Percentiles rank a stretch among this genome's conserved stretches.
These are phyloP conservation scores for Ophion costatus DNA, from an alignment of 2,888 invertebrate genomes.

Conservation along the genomic window DNA sequence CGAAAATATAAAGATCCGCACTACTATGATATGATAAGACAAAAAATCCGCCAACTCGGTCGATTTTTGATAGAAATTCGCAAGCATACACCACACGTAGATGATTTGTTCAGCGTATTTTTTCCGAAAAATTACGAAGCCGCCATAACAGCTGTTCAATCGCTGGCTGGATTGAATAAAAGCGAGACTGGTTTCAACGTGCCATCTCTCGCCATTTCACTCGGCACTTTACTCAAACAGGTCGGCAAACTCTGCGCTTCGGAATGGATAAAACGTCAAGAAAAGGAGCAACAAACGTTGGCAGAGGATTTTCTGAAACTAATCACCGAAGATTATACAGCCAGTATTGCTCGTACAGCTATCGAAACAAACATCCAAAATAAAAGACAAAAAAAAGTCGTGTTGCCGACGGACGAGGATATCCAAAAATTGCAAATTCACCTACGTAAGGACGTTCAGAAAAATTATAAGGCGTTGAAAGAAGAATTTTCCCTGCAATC, in stretches of 20 bases:
- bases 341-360: conserved; percentile 46
- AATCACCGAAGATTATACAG: conserved; percentile 44
- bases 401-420: conserved; percentile 49
- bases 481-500: conserved; percentile 19
- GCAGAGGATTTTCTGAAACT: conserved; percentile 63
- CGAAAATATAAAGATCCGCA: conserved; percentile 49
- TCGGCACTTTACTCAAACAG: conserved; percentile 61
- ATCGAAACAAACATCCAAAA: conserved; percentile 42
- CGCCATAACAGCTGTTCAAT: conserved; percentile 46
- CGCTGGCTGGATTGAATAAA: conserved; percentile 55
- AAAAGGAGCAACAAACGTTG: conserved; percentile 41
- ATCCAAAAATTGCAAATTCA: conserved; percentile 37
- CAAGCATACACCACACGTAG: conserved; percentile 21
- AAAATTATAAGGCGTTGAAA: conserved; percentile 31
- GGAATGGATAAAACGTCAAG: conserved; percentile 58
- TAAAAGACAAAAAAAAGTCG: conserved; percentile 39
- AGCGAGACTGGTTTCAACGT: conserved; percentile 34
- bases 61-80: conserved; percentile 48
- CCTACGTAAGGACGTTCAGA: conserved; percentile 33
- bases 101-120: conserved; percentile 56
- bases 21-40: conserved; percentile 48
- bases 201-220: conserved; percentile 57
- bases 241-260: conserved; percentile 52
- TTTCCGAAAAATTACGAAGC: conserved; percentile 57
- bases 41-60: conserved; percentile 45